These are phyloP conservation scores for Apeira syringaria DNA, from an alignment of 2,888 invertebrate genomes.

Conservation along the genomic window DNA sequence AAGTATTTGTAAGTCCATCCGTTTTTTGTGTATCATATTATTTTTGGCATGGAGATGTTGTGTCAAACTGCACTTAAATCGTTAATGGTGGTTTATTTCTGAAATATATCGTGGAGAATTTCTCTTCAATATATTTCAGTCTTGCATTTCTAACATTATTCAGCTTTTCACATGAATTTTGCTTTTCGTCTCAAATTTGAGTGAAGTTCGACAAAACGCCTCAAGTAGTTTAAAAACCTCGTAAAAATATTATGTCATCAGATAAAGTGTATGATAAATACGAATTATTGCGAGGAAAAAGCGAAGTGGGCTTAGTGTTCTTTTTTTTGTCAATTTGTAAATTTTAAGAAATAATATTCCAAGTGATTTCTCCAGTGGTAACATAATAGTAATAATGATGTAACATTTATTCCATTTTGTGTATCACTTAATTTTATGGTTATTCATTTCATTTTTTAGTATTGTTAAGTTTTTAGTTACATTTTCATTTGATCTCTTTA, in stretches of 20 bases:
- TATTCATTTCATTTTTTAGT: slow-evolving; percentile 34
- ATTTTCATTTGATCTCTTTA: slow-evolving; percentile 78
- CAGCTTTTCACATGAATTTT: slow-evolving; percentile 55
- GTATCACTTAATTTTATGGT: slow-evolving; percentile 5
- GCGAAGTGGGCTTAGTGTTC: too few species aligned
- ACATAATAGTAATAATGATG: slow-evolving; percentile 1
- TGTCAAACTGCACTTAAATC: slow-evolving; percentile 83
- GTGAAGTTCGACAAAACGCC: slow-evolving; percentile 81
- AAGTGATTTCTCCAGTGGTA: slow-evolving; percentile 9
- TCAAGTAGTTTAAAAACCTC: slow-evolving; percentile 30
- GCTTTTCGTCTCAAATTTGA: slow-evolving; percentile 61
- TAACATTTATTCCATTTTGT: slow-evolving; percentile 8
- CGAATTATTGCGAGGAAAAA: too few species aligned
- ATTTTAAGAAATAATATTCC: background rate
- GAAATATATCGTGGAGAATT: slow-evolving; percentile 44
- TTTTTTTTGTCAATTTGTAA: too few species aligned
- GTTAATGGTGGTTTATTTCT: slow-evolving; percentile 73
- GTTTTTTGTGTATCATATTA: slow-evolving; percentile 53
- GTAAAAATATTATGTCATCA: background rate
- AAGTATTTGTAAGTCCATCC: slow-evolving; percentile 77
- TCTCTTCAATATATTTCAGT: slow-evolving; percentile 48
- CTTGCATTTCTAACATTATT: slow-evolving; percentile 53
- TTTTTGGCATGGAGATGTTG: slow-evolving; percentile 64
- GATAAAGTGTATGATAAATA: too few species aligned
- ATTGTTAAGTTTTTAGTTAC: slow-evolving; percentile 75